phyloP scores from a whole-genome alignment of 2,113 vertebrate species.

The Oreochromis niloticus region DNA sequence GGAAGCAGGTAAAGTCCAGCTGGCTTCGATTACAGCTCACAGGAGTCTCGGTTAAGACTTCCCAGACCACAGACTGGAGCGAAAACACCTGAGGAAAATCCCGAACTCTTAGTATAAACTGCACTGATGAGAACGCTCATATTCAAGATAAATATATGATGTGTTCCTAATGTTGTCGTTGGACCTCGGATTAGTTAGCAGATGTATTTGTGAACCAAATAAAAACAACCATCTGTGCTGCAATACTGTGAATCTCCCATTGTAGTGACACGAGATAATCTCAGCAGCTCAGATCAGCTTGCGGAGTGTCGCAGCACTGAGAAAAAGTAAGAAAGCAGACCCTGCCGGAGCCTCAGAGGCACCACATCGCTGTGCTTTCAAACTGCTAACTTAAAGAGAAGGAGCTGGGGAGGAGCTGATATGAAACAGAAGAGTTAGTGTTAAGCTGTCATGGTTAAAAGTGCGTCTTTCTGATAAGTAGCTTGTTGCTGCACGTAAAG shows the following conservation, averaged over 20 bases:
- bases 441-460: background rate
- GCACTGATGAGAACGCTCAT: background rate
- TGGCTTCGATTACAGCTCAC: background rate
- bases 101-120: accelerated
- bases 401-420: background rate
- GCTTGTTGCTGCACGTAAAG: background rate
- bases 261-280: background rate
- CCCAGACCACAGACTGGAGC: background rate
- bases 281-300: background rate
- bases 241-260: constrained; percentile 9
- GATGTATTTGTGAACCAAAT: constrained; percentile 35
- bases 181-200: constrained; percentile 35
- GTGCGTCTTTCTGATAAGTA: background rate
- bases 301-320: background rate
- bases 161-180: background rate
- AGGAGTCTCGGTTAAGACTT: background rate
- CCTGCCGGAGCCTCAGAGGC: background rate
- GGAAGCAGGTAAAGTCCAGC: background rate
- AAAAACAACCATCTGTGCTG: constrained; percentile 46
- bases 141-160: background rate
- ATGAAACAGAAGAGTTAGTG: background rate
- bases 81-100: background rate
- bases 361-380: background rate
- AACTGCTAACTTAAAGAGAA: background rate
- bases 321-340: background rate